phyloP scores from a whole-genome alignment of 2,888 invertebrate species.

The Rugalucina vietnamica region DNA sequence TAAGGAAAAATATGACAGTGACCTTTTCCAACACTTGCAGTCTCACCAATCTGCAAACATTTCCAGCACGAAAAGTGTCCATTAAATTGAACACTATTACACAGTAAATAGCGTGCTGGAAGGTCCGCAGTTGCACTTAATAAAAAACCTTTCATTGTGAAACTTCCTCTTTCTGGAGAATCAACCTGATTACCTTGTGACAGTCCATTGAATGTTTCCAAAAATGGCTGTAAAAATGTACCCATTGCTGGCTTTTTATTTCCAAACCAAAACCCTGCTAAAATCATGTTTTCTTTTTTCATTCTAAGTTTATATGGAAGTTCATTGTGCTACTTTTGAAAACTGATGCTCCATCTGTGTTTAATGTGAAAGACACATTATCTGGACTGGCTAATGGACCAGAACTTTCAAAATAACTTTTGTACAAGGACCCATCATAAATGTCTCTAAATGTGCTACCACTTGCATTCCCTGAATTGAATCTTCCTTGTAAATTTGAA shows the following conservation, averaged over 20 bases:
- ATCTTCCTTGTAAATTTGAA: neutral
- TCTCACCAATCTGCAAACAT: slow-evolving; percentile 34
- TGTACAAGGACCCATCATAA: slow-evolving; percentile 1
- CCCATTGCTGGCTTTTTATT: slow-evolving; percentile 36
- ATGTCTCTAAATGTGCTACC: neutral
- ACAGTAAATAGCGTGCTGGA: slow-evolving; percentile 31
- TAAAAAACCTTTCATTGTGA: slow-evolving; percentile 18
- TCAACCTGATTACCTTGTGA: slow-evolving; percentile 16
- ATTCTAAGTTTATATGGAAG: slow-evolving; percentile 29
- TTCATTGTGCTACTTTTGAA: slow-evolving; percentile 52
- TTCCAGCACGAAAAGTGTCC: slow-evolving; percentile 48
- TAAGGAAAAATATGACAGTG: slow-evolving; percentile 46
- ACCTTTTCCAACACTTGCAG: slow-evolving; percentile 41
- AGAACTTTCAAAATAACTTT: neutral
- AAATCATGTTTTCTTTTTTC: slow-evolving; percentile 41
- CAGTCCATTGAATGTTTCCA: slow-evolving; percentile 14
- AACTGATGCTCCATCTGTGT: slow-evolving; percentile 50
- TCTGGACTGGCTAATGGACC: neutral
- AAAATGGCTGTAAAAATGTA: slow-evolving; percentile 41
- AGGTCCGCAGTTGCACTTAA: slow-evolving; percentile 48
- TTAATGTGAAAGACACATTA: slow-evolving; percentile 12
- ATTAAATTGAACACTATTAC: slow-evolving; percentile 49
- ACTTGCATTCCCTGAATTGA: neutral
- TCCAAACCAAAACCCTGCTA: slow-evolving; percentile 43
- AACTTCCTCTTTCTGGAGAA: slow-evolving; percentile 26